Evolutionary conservation across 2,888 invertebrate genomes (phyloP).

Genomic region (Ichneumoninae sp.): DNA sequence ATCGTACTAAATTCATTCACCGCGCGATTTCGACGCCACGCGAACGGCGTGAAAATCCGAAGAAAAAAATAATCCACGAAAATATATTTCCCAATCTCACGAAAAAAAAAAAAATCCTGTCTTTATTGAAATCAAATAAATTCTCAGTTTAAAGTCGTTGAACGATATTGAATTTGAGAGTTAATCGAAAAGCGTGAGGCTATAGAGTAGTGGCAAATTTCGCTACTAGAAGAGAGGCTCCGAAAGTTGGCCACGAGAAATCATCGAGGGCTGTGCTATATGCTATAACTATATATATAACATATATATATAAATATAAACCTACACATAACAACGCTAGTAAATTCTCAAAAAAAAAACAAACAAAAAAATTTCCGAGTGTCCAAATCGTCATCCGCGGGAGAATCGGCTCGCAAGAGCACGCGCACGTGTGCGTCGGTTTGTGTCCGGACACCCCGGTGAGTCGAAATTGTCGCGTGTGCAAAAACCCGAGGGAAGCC

Average conservation of each 20-base stretch:
- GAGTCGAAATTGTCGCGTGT: neutral
- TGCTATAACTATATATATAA: conserved; percentile 25
- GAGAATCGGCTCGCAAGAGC: neutral
- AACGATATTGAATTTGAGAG: neutral
- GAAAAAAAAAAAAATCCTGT: neutral
- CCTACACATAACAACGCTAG: neutral
- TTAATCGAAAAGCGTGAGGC: neutral
- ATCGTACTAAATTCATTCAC: neutral
- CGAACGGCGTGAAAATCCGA: neutral
- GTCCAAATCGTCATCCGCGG: neutral
- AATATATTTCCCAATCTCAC: neutral
- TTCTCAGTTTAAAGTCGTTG: neutral
- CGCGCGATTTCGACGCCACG: neutral
- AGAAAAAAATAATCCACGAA: neutral
- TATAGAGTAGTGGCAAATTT: conserved; percentile 1
- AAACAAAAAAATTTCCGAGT: neutral
- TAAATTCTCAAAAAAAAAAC: conserved; percentile 7
- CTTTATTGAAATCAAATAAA: neutral
- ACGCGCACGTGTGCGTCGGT: neutral
- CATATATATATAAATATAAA: conserved; percentile 5
- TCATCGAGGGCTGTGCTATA: conserved; percentile 63
- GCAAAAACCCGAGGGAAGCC: neutral
- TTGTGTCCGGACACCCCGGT: neutral
- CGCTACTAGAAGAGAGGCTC: conserved; percentile 33
- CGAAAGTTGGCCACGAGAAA: conserved; percentile 50